Base-by-base conservation (phyloP, 2,888 invertebrate genomes). In the Creontiades dilutus region DNA sequence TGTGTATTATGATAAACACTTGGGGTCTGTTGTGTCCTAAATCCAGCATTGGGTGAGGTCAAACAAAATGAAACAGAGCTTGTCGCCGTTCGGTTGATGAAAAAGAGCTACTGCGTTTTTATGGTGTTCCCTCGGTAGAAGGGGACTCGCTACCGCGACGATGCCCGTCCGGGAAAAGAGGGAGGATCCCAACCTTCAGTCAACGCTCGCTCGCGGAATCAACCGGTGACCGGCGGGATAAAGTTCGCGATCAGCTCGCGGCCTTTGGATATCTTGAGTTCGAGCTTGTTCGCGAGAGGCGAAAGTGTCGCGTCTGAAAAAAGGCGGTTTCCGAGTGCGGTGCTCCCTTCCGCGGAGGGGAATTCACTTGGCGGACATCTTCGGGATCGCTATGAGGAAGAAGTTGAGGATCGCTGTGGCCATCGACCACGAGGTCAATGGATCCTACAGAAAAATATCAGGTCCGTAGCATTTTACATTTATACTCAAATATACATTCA, bases 331-430 rank as follows among this genome's bases (percentile, higher is more conserved):
- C 14, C 5, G 47, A 52, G 52, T 82, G 47, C 48, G 52, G 2
- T 52, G 47, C 27, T 37, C 37, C 37, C 14, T 52, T 52, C 82
- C 11, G 52, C 48, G n/a, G 47, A 47, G 19, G 47, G 19, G 16
- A 47, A 14, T 52, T n/a, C 68, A 23, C 11, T 48, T 82, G 19
- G 19, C 11, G 82, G 48, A 75, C 5, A 27, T 88, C 16, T 88
- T 78, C 28, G 52, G 82, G 27, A 13, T 52, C 28, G 55, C 48
- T 11, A 90, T 90, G 90, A 85, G 90, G 61, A 90, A 90, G 81
- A 90, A 90, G 47, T 27, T 90, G 81, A 84, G 90, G 76, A 90
- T 90, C 52, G 78, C 90, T 19, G 85, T 90, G 47, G 90, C 90
- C 28, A 76, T 90, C n/a, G 90, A 90, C 78, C 16, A 84, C 52